Base-by-base conservation (phyloP, 2,113 vertebrate species). In the Ariopsis seemanni region DNA sequence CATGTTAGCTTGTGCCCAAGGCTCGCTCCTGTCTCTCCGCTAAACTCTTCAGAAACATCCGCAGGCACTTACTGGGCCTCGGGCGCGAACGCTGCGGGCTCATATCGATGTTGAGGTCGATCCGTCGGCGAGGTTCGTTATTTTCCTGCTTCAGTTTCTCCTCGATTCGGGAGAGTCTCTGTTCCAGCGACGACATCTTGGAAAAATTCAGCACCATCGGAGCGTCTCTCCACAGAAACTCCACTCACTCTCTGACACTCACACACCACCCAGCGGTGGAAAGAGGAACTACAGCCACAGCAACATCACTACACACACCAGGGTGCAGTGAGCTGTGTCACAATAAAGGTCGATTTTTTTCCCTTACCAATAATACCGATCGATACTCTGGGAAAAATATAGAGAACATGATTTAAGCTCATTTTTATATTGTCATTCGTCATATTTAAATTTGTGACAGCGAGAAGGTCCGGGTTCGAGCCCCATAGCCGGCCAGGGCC, bases 101-200 rank as follows among this genome's bases (percentile, higher is more conserved):
- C 94, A 96, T 94, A 93, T 96, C 95, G 91, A 96, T 96, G 91
- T 92, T 95, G 63, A 96, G 94, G 93, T 96, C 95, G 89, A 96
- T 96, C 87, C 93, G 94, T 89, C 95, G 92, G 63, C 95, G 94
- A 62, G 94, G 92, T 87, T 96, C 95, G 91, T 95, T 95, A 91
- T 96, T 95, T 85, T 96, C 95, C 87, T 95, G 95, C 91, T 95
- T 96, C 90, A 96, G 92, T 92, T 95, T 95, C 94, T 96, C 95
- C 93, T 96, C 95, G 92, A 96, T 96, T 91, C 95, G 94, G 90
- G 95, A 96, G 90, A 96, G 93, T 92, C 95, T 96, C 95, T 96
- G 94, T 90, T 96, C 95, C 92, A 96, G 93, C 94, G 95, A 96
- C 95, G 95, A 96, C 95, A 96, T 96, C 94, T 96, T 96, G 95